Base-by-base conservation (phyloP, 2,797 vertebrate genomes). In the Spea hammondii region DNA sequence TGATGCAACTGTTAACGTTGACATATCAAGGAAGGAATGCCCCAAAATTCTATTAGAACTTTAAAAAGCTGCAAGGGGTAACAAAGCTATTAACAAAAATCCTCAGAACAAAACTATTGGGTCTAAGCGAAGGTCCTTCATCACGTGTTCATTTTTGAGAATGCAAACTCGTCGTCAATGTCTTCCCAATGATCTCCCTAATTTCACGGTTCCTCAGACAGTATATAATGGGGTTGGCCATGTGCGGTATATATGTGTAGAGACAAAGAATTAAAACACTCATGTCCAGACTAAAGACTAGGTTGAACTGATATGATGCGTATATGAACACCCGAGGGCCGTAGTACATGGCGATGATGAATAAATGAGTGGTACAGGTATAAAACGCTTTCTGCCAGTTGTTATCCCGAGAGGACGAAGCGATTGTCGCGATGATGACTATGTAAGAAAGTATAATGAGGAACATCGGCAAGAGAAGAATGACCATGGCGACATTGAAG, bases 161-260 rank as follows among this genome's bases (percentile, higher is more conserved):
- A 32, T 32, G 32, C 32, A 32, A 32, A 32, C 32, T 32, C 32
- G 32, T 32, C 32, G 32, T 32, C 32, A 32, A 32, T 3, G 32
- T 32, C 32, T 32, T 32, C 32, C 32, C 32, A 32, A 32, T 32
- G 32, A 32, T 79, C 65, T 69, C 57, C 72, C 72, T 70, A 44
- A 47, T 74, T 14, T 54, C n/a, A 2, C 47, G 45, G 4, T 4
- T 12, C 2, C 59, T 62, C 5, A 77, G 76, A 12, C 70, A 77
- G 65, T 77, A 71, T 8, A 77, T 55, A 12, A 77, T 50, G 5
- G 76, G 76, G 47, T 65, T 77, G 10, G 76, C 68, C 13, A 71
- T 8, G 48, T 77, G 76, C 5, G 76, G 76, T 12, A 71, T 8
- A 54, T 65, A 44, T 3, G 76, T 64, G 49, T 77, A 77, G 0